These are phyloP conservation scores for Periparus ater DNA, from an alignment of 2,797 vertebrate species.

Conservation along the genomic window DNA sequence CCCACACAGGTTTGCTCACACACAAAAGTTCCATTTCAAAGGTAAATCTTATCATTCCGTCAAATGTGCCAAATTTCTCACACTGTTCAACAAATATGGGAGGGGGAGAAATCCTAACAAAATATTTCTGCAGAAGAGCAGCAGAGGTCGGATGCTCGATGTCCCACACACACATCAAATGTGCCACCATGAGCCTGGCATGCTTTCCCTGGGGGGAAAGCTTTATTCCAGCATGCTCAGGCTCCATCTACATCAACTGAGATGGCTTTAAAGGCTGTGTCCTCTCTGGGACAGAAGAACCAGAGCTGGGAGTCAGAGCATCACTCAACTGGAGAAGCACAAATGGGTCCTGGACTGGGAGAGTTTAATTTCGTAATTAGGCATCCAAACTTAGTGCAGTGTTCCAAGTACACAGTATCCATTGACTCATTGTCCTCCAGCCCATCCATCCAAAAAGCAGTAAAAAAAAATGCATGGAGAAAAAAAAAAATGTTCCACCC, in stretches of 20 bases:
- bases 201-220: fast-evolving
- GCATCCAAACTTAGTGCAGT: not conserved
- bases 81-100: not conserved
- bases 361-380: not conserved
- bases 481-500: not conserved
- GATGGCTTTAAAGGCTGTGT: not conserved
- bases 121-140: not conserved
- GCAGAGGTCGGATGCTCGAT: not conserved
- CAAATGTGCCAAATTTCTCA: not conserved
- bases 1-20: not conserved
- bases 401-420: not conserved
- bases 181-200: not conserved
- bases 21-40: not conserved
- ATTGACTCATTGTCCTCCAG: not conserved
- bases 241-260: not conserved
- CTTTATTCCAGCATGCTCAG: not conserved
- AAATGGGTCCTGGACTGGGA: not conserved
- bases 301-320: not conserved
- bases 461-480: not conserved
- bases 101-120: not conserved
- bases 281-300: not conserved
- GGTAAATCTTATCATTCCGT: not conserved
- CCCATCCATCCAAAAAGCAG: not conserved
- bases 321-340: fast-evolving
- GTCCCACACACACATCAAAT: fast-evolving